Percentiles rank a stretch among this genome's conserved stretches.
Evolutionary conservation across 2,797 vertebrate species (phyloP).

Genomic region (Sciaenops ocellatus): DNA sequence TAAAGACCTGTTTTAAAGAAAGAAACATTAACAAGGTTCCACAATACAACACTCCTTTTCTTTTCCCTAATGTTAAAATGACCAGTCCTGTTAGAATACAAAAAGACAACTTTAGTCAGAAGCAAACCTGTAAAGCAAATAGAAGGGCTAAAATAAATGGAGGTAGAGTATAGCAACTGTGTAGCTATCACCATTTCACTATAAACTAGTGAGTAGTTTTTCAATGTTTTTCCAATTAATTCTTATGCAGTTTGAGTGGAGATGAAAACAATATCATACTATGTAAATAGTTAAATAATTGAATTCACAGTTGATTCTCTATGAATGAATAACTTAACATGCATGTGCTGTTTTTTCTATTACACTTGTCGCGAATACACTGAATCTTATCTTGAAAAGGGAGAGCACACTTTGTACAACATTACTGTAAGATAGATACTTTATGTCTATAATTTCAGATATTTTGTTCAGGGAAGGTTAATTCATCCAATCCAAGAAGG

Average conservation of each 20-base stretch:
- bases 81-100: neutral
- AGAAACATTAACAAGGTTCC: constrained; percentile 3
- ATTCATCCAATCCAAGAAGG: constrained; percentile 41
- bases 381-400: constrained; percentile 61
- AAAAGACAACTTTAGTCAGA: constrained; percentile 3
- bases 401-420: constrained; percentile 68
- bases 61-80: constrained; percentile 28
- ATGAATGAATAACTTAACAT: constrained; percentile 31
- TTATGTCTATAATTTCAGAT: constrained; percentile 10
- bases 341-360: constrained; percentile 45
- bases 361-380: constrained; percentile 59
- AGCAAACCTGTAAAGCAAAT: constrained; percentile 14
- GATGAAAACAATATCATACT: constrained; percentile 30
- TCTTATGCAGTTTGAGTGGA: constrained; percentile 39
- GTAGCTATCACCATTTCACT: constrained; percentile 45
- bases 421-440: constrained; percentile 42
- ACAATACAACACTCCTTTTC: neutral
- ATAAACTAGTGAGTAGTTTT: constrained; percentile 30
- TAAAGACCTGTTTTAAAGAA: constrained; percentile 3
- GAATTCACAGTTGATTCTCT: constrained; percentile 17
- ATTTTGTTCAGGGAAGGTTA: constrained; percentile 58
- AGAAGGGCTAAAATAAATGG: constrained; percentile 16
- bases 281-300: constrained; percentile 45
- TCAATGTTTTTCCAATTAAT: constrained; percentile 27
- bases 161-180: constrained; percentile 33